These are phyloP conservation scores for Stylophora pistillata DNA, from an alignment of 64 coral and sea anemone genomes.

Conservation along the genomic window DNA sequence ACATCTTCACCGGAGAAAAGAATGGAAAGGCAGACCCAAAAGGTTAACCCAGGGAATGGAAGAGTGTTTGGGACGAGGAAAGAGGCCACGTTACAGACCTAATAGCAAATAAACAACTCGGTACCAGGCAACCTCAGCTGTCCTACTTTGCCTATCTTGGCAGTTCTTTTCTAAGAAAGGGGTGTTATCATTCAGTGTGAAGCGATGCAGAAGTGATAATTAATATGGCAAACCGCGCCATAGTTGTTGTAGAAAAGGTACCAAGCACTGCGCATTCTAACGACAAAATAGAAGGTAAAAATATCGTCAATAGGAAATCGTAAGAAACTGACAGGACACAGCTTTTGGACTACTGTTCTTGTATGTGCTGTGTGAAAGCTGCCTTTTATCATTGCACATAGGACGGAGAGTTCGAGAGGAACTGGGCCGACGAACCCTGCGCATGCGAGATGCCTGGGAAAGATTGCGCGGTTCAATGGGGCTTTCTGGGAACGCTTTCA, in stretches of 20 bases:
- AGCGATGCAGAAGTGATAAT: neutral
- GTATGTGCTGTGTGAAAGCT: slow-evolving; percentile 74
- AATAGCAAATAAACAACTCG: neutral
- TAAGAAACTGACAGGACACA: neutral
- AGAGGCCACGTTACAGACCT: slow-evolving; percentile 12
- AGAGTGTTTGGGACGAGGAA: neutral
- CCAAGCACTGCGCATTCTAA: too few species aligned
- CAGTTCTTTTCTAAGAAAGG: neutral
- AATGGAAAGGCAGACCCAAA: neutral
- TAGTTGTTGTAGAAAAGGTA: neutral
- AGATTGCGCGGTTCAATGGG: slow-evolving; percentile 13
- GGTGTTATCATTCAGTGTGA: neutral
- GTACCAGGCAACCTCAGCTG: neutral
- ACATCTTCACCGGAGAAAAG: neutral
- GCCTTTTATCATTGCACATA: slow-evolving; percentile 69
- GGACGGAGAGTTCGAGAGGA: slow-evolving; percentile 21
- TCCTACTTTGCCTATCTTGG: slow-evolving; percentile 21
- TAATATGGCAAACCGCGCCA: slow-evolving; percentile 5
- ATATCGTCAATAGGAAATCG: neutral
- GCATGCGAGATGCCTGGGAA: slow-evolving; percentile 10
- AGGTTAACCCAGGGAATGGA: neutral
- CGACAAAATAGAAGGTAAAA: neutral
- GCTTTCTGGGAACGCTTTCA: slow-evolving; percentile 23
- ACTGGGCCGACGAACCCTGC: neutral
- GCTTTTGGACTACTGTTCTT: slow-evolving; percentile 46